Evolutionary conservation across 2,797 vertebrate genomes (phyloP).

Genomic region (Nannoperca obscura): DNA sequence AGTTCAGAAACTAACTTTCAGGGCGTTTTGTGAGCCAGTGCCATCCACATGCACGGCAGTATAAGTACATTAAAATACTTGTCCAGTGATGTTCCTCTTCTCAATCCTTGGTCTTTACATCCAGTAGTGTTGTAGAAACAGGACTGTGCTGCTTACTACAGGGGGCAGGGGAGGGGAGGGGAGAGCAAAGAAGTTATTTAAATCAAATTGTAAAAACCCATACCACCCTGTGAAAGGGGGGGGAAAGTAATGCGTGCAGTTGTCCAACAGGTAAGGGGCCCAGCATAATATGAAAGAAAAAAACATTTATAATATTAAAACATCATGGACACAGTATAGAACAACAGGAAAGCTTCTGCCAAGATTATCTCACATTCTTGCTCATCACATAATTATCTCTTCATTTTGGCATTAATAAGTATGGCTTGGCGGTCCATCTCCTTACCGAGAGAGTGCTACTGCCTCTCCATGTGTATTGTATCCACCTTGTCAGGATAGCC

Average conservation of each 20-base stretch:
- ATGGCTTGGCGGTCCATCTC: slow-evolving; percentile 21
- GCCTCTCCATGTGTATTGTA: slow-evolving; percentile 29
- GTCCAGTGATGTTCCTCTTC: slow-evolving; percentile 13
- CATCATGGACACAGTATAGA: background rate
- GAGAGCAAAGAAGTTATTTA: background rate
- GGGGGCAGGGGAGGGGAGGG: background rate
- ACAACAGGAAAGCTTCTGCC: background rate
- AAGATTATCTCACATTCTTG: background rate
- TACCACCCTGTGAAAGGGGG: background rate
- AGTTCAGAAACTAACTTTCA: background rate
- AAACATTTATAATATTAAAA: background rate
- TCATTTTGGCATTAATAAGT: slow-evolving; percentile 14
- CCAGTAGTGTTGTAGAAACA: background rate
- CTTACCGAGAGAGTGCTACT: slow-evolving; percentile 66
- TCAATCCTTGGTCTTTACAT: background rate
- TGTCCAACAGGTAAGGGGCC: background rate
- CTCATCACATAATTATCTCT: background rate
- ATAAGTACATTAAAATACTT: background rate
- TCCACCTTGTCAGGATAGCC: background rate
- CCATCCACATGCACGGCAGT: background rate
- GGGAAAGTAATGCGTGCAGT: background rate
- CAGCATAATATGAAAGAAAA: background rate
- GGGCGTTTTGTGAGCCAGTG: rapidly evolving
- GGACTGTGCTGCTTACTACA: background rate
- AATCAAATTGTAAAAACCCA: background rate